Evolutionary conservation across 2,113 vertebrate species (phyloP), one percentile per base, ranked within the genome.

Genomic region (Casuarius casuarius): DNA sequence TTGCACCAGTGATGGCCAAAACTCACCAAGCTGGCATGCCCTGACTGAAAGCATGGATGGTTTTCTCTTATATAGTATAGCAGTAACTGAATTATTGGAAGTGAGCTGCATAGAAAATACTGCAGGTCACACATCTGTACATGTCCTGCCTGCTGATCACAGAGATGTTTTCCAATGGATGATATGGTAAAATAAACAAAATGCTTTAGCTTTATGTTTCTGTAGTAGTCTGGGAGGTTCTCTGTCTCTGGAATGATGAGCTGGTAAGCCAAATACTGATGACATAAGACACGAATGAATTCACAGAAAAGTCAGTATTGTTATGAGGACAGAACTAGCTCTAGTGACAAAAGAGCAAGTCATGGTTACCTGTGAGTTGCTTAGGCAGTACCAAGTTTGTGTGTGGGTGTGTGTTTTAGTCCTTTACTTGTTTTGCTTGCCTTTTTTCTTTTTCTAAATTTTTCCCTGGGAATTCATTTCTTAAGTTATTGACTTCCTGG

Each of bases 401-500:
- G 20, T 22, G 8, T 81, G 10, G 35, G 2, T 26, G 8, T 19
- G 18, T 29, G 18, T 51, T 80, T 70, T 17, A 26, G 26, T 75
- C 42, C 56, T 31, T 77, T 20, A 9, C 15, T 42, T 20, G 2
- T 75, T 80, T 71, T 51, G 7, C n/a, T 63, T 59, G 29, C 20
- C 44, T 54, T 29, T 49, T 67, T 31, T 73, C 62, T 49, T 22
- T 11, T 42, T n/a, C 51, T 42, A 15, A 23, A 2, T 0, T 72
- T 92, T 84, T 89, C 46, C 83, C 31, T 62, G 18, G 23, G 71
- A 71, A 23, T 81, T 87, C 16, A n/a, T 89, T 92, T 94, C 46
- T 71, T 33, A 89, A 84, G 35, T 89, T 91, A 68, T 26, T 65
- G 33, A 66, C 44, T 91, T 82, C 58, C 42, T 85, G 33, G 58